Evolutionary conservation across 2,888 invertebrate species (phyloP), one percentile per base, ranked within the genome.

Genomic region (Thysanoteuthis rhombus): DNA sequence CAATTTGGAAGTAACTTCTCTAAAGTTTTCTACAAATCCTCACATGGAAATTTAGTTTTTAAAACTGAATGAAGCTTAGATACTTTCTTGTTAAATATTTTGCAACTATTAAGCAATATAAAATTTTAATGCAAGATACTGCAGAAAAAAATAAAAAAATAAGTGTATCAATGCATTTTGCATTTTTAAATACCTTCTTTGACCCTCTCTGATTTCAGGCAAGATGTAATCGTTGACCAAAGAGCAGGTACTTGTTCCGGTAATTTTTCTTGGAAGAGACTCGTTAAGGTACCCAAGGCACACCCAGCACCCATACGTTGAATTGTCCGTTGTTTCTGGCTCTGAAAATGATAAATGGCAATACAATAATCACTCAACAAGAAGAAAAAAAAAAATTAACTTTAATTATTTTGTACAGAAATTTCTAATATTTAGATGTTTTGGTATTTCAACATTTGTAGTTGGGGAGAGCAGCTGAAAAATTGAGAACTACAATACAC

Each of bases 301-400:
- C 92, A 92, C 3, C n/a, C 47, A 52, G 92, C 42, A 38, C 92
- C 92, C n/a, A 52, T 45, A 52, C 92, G 92, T 38, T 92, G 92
- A 36, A 92, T 52, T 45, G 36, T 47, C 25, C 32, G 58, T 58
- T 58, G 58, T 58, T 58, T 58, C 8, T 58, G 58, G 58, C 32
- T 58, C 58, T 58, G 32, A 28, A 58, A 58, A 58, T 28, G 3
- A 28, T 25, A 45, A 45, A 45, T 45, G 16, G 45, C 32, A 58
- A 58, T 4, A 58, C 4, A 32, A 32, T 32, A 58, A 58, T 32
- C 25, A 58, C 32, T 58, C 6, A 32, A 5, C 25, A 28, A 58
- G 6, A 28, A 19, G 28, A 58, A 28, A 32, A 0, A 8, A 32
- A 0, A 2, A 5, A 58, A 25, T 32, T 58, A 25, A 32, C 10